Conservation (phyloP, 1,140 invertebrate genomes). For the Sycophaga agraensis region DNA sequence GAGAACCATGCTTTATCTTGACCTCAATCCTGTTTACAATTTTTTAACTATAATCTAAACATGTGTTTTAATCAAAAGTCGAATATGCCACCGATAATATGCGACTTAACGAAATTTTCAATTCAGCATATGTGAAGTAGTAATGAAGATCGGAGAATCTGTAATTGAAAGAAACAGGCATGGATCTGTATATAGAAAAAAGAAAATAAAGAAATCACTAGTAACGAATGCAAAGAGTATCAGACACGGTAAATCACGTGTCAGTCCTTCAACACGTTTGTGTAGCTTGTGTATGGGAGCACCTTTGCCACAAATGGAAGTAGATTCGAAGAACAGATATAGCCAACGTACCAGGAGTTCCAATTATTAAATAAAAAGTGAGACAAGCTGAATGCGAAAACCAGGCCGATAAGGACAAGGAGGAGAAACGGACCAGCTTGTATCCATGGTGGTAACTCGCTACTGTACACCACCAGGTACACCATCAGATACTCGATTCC, state of each 20-base stretch:
- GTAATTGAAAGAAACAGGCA: too few species aligned
- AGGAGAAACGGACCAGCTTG: slow-evolving; percentile 35
- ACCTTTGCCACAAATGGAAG: slow-evolving; percentile 43
- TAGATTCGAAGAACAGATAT: slow-evolving; percentile 45
- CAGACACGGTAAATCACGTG: slow-evolving; percentile 25
- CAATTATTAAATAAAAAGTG: slow-evolving; percentile 48
- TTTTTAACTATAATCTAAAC: too few species aligned
- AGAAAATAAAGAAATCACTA: background rate
- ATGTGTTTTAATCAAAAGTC: too few species aligned
- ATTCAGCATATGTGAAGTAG: too few species aligned
- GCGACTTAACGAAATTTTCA: too few species aligned
- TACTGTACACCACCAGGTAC: slow-evolving; percentile 11
- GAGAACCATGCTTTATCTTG: too few species aligned
- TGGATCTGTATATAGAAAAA: too few species aligned
- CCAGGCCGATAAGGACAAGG: slow-evolving; percentile 34
- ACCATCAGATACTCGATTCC: background rate
- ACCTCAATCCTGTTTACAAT: too few species aligned
- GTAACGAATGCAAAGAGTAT: background rate
- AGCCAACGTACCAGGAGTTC: slow-evolving; percentile 44
- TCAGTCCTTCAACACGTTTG: background rate
- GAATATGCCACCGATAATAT: too few species aligned
- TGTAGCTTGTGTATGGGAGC: background rate
- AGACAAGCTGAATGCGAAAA: slow-evolving; percentile 30
- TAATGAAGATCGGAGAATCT: too few species aligned
- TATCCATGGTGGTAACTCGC: background rate